A percentile compares a stretch with the other conserved stretches of the same genome.
These are phyloP conservation scores for Myotis findleyi DNA, from an alignment of 2,797 vertebrate species.

Conservation along the genomic window DNA sequence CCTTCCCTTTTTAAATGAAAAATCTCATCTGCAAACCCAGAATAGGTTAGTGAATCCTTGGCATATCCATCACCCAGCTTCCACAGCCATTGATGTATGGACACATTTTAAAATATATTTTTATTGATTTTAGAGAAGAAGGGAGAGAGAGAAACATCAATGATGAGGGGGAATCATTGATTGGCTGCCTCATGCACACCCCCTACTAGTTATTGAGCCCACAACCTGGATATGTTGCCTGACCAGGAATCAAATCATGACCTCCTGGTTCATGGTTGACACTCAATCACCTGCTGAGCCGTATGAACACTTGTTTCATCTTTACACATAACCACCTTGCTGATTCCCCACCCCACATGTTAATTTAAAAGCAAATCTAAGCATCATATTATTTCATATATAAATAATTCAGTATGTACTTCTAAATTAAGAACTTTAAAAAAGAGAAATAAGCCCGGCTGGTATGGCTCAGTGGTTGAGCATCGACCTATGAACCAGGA, in stretches of 20 bases:
- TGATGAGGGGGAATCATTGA: background rate
- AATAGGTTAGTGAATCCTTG: background rate
- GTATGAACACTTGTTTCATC: background rate
- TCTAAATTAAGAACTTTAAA: background rate
- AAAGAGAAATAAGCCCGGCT: too few species aligned
- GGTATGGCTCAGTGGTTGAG: too few species aligned
- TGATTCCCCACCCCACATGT: background rate
- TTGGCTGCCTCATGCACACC: background rate
- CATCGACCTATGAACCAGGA: too few species aligned
- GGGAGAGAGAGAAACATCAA: background rate
- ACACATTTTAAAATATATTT: too few species aligned
- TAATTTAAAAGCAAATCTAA: constrained; percentile 45
- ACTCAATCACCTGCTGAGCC: too few species aligned
- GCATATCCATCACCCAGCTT: background rate
- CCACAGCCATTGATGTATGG: background rate
- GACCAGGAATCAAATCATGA: too few species aligned
- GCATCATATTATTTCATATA: background rate
- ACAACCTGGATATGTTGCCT: too few species aligned
- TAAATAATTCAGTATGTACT: background rate
- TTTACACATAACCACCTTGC: background rate
- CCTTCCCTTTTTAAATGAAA: background rate
- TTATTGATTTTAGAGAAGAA: background rate
- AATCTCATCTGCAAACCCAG: background rate
- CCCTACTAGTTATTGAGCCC: too few species aligned
- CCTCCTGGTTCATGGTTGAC: too few species aligned